Percentiles rank a stretch among this genome's conserved stretches.
phyloP scores from a whole-genome alignment of 2,113 vertebrate species.

The Chaetodon auriga region DNA sequence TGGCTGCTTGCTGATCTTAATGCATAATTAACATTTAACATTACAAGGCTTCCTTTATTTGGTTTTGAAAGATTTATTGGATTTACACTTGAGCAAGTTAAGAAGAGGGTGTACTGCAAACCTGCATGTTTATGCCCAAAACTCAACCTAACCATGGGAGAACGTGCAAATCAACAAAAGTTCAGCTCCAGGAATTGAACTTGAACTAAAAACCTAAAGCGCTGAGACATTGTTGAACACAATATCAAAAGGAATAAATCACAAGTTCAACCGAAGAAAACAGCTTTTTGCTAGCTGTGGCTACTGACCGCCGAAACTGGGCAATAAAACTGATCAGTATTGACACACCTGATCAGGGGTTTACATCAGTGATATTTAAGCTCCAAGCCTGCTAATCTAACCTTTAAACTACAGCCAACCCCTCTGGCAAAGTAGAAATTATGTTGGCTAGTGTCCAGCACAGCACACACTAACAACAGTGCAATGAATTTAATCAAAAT shows the following conservation, averaged over 20 bases:
- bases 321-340: slow-evolving; percentile 35
- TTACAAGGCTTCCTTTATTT: slow-evolving; percentile 52
- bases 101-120: background rate
- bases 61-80: slow-evolving; percentile 48
- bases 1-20: slow-evolving; percentile 21
- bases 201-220: slow-evolving; percentile 21
- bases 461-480: background rate
- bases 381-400: slow-evolving; percentile 14
- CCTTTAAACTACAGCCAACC: slow-evolving; percentile 8
- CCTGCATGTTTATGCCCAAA: background rate
- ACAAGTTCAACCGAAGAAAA: slow-evolving; percentile 12
- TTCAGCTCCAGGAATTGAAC: background rate
- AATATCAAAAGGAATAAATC: slow-evolving; percentile 52
- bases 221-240: slow-evolving; percentile 35
- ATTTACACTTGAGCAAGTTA: slow-evolving; percentile 12
- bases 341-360: slow-evolving; percentile 18
- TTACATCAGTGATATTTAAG: slow-evolving; percentile 38
- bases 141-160: background rate
- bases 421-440: background rate
- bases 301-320: background rate
- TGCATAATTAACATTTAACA: slow-evolving; percentile 66
- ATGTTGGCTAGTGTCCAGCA: background rate
- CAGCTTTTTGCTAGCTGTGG: background rate
- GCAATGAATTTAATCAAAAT: slow-evolving; percentile 53
- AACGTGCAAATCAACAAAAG: background rate